These are phyloP conservation scores for Agrilus planipennis DNA, from an alignment of 1,140 invertebrate species.

Conservation along the genomic window DNA sequence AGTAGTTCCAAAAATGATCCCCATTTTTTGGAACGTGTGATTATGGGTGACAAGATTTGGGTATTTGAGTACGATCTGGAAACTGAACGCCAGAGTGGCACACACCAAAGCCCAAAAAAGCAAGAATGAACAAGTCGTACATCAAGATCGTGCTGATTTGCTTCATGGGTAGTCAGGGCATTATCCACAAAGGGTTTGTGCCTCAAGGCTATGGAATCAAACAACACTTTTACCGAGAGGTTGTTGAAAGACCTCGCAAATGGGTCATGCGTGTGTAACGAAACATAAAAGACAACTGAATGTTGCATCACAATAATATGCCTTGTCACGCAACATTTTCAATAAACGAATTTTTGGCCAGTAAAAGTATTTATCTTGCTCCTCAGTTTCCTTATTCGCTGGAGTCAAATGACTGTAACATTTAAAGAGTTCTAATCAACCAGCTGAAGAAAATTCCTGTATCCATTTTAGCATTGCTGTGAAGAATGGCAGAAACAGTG, in stretches of 20 bases:
- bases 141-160: conserved; percentile 21
- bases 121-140: conserved; percentile 12
- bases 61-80: conserved; percentile 21
- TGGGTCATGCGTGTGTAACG: conserved; percentile 12
- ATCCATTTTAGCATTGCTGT: no score
- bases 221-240: conserved; percentile 22
- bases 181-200: conserved; percentile 25
- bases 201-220: conserved; percentile 23
- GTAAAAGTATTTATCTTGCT: background rate
- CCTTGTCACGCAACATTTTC: no score
- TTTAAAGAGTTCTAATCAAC: no score
- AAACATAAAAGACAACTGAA: conserved; percentile 9
- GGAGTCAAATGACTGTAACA: background rate
- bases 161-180: conserved; percentile 13
- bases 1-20: conserved; percentile 12
- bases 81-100: conserved; percentile 18
- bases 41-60: conserved; percentile 22
- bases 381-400: background rate
- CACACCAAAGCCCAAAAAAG: conserved; percentile 15
- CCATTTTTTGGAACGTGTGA: conserved; percentile 9
- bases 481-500: no score
- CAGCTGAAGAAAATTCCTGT: no score
- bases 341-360: no score
- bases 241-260: conserved; percentile 19
- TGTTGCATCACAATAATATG: background rate